These are phyloP conservation scores for Serrognathus titanus DNA, from an alignment of 2,888 invertebrate species.

Conservation along the genomic window DNA sequence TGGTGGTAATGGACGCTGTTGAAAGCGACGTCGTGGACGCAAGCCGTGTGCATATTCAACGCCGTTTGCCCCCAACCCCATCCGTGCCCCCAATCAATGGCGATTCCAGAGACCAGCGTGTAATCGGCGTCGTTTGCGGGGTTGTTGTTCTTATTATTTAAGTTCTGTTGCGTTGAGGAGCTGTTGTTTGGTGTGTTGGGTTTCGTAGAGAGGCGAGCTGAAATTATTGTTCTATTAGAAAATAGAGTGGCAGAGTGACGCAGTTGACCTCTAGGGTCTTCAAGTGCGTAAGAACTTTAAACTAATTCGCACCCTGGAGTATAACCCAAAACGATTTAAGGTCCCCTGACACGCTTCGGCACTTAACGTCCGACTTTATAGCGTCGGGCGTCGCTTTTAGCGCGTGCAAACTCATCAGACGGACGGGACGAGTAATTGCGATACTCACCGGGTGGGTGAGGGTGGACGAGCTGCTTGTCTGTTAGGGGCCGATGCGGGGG, in stretches of 20 bases:
- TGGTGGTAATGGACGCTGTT: slow-evolving; percentile 56
- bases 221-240: too few species aligned
- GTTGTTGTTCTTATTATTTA: slow-evolving; percentile 7
- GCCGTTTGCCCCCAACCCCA: slow-evolving; percentile 70
- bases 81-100: slow-evolving; percentile 65
- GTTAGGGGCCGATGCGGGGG: slow-evolving; percentile 71
- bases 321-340: too few species aligned
- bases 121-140: slow-evolving; percentile 39
- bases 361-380: too few species aligned
- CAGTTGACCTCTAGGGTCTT: too few species aligned
- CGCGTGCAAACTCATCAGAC: neutral
- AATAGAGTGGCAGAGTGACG: too few species aligned
- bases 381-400: neutral
- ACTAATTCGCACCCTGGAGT: too few species aligned
- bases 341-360: too few species aligned
- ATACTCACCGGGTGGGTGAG: slow-evolving; percentile 13
- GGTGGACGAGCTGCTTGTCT: slow-evolving; percentile 55
- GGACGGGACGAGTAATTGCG: neutral
- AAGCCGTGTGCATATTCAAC: slow-evolving; percentile 56
- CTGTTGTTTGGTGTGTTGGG: too few species aligned
- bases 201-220: too few species aligned
- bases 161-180: neutral
- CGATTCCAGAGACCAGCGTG: slow-evolving; percentile 43
- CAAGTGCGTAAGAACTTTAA: too few species aligned
- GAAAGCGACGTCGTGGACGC: slow-evolving; percentile 59